Percentiles rank a stretch among this genome's conserved stretches.
These are phyloP conservation scores for Clarias macrocephalus DNA, from an alignment of 2,113 vertebrate species.

Conservation along the genomic window DNA sequence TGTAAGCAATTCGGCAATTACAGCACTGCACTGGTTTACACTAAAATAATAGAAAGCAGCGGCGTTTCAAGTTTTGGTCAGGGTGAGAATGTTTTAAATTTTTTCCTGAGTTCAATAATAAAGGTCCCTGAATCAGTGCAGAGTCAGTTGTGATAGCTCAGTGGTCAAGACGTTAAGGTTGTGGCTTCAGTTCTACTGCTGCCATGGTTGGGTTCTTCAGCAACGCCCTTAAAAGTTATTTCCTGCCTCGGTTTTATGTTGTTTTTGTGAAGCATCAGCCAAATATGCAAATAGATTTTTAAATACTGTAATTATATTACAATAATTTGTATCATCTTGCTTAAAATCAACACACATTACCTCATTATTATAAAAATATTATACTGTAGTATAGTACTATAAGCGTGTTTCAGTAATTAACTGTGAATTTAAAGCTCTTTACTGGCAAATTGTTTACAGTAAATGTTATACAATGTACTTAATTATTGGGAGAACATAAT, in stretches of 20 bases:
- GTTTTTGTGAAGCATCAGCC: background rate
- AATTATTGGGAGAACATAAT: background rate
- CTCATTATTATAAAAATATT: background rate
- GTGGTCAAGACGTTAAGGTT: background rate
- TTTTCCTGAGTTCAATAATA: background rate
- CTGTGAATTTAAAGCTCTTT: background rate
- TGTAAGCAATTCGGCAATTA: background rate
- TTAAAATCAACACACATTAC: background rate
- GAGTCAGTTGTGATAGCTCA: background rate
- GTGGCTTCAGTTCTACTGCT: background rate
- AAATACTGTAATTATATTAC: background rate
- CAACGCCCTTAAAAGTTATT: background rate
- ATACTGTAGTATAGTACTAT: background rate
- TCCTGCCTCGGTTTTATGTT: background rate
- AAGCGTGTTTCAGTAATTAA: background rate
- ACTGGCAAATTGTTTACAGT: background rate
- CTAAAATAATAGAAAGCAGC: background rate
- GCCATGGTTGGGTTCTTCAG: no score
- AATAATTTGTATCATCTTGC: background rate
- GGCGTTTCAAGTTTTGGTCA: background rate
- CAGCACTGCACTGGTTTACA: background rate
- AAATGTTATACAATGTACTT: background rate
- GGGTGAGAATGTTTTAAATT: background rate
- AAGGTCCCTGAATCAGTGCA: background rate
- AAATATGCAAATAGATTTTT: background rate